Conservation (phyloP, 2,113 vertebrate genomes). For the Python bivittatus region DNA sequence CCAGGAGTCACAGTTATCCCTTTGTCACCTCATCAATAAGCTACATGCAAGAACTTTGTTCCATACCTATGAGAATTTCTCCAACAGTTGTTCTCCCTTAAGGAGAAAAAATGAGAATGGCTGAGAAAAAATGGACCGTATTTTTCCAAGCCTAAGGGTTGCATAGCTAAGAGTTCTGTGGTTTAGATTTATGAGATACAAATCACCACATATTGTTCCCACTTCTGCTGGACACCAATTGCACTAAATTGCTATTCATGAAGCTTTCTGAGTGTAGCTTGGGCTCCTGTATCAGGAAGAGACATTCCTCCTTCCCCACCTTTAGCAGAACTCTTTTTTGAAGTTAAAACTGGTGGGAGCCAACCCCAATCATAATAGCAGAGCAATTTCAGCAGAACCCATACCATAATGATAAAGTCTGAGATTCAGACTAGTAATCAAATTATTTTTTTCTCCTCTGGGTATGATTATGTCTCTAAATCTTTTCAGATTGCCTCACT, state of each 20-base stretch:
- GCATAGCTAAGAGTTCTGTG: neutral
- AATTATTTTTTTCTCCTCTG: slow-evolving; percentile 38
- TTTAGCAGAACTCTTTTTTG: neutral
- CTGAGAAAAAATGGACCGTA: neutral
- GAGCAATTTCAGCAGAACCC: slow-evolving; percentile 32
- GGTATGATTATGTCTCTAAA: slow-evolving; percentile 19
- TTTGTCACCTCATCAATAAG: neutral
- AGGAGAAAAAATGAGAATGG: neutral
- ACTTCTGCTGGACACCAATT: neutral
- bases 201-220: neutral
- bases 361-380: neutral
- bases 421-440: slow-evolving; percentile 15
- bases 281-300: neutral
- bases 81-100: neutral
- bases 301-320: neutral
- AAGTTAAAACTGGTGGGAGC: neutral
- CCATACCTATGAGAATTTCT: neutral
- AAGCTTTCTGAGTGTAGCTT: neutral
- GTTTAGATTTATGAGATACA: neutral
- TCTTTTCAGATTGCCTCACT: slow-evolving; percentile 27
- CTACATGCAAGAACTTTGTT: neutral
- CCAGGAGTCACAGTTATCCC: neutral
- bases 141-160: neutral
- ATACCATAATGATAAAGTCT: slow-evolving; percentile 45
- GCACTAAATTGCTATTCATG: neutral